Conservation (phyloP, 2,888 invertebrate species). For the Matsumyia berberina region DNA sequence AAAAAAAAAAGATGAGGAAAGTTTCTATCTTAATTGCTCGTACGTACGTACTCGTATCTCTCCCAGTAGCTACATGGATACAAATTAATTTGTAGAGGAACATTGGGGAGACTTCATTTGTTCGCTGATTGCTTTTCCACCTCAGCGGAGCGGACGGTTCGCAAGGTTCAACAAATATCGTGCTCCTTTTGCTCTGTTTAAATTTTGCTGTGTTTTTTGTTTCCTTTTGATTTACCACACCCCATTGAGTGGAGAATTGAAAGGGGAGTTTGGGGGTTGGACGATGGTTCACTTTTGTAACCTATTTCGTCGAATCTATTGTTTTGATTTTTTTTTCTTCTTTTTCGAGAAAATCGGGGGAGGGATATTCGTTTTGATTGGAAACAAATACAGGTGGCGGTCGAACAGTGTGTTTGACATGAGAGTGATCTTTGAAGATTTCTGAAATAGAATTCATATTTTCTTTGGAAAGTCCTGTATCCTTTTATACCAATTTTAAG, state of each 20-base stretch:
- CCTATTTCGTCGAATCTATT: background rate
- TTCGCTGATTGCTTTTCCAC: constrained; percentile 63
- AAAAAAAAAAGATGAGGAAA: background rate
- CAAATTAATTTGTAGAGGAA: constrained; percentile 59
- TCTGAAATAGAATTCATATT: too few species aligned
- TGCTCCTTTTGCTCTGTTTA: background rate
- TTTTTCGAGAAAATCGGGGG: background rate
- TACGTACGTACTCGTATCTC: constrained; percentile 6
- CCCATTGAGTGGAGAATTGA: background rate
- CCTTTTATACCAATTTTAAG: too few species aligned
- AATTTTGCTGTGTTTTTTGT: background rate
- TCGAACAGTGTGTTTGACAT: background rate
- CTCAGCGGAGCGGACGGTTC: constrained; percentile 10
- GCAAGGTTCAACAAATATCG: background rate
- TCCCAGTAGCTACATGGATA: background rate
- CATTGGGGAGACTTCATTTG: constrained; percentile 48
- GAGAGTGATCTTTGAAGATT: too few species aligned
- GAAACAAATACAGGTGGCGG: constrained; percentile 13
- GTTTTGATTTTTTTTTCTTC: constrained; percentile 12
- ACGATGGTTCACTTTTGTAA: background rate
- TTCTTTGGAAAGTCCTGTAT: too few species aligned
- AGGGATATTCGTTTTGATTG: constrained; percentile 9
- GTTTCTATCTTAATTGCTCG: constrained; percentile 46
- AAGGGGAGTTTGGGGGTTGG: background rate
- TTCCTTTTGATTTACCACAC: constrained; percentile 6